Conservation (phyloP, 2,113 vertebrate species). For the Crotalus horridus region DNA sequence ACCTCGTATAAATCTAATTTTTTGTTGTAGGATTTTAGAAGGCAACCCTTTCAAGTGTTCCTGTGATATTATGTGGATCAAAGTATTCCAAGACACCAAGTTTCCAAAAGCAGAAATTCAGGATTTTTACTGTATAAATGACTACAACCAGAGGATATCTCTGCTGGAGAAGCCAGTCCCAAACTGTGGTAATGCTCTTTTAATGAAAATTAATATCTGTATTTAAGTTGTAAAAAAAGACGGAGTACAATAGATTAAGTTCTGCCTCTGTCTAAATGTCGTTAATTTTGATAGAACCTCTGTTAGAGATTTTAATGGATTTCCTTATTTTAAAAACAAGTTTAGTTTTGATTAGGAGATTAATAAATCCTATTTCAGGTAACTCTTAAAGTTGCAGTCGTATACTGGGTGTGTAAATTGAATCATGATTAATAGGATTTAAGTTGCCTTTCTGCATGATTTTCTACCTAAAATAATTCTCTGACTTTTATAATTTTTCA, state of each 20-base stretch:
- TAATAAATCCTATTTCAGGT: neutral
- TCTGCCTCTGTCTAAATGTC: neutral
- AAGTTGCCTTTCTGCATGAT: neutral
- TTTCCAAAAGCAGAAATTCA: slow-evolving; percentile 72
- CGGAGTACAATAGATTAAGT: neutral
- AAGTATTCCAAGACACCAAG: slow-evolving; percentile 85
- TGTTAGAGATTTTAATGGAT: neutral
- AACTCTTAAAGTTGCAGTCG: neutral
- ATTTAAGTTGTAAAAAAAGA: neutral
- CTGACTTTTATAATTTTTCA: neutral
- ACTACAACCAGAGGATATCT: slow-evolving; percentile 79
- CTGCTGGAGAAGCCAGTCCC: slow-evolving; percentile 80
- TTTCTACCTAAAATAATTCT: neutral
- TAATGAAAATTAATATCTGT: slow-evolving; percentile 14
- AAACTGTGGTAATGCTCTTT: slow-evolving; percentile 84
- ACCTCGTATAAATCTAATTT: fast-evolving
- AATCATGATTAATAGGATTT: neutral
- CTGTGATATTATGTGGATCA: slow-evolving; percentile 98
- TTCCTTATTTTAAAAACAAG: neutral
- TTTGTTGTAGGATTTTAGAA: slow-evolving; percentile 74
- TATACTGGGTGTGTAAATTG: neutral
- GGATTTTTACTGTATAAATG: slow-evolving; percentile 86
- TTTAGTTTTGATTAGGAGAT: neutral
- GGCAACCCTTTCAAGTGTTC: slow-evolving; percentile 92
- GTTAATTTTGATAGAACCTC: neutral